Conservation (phyloP, 2,888 invertebrate genomes). For the Amblyjoppa proteus region DNA sequence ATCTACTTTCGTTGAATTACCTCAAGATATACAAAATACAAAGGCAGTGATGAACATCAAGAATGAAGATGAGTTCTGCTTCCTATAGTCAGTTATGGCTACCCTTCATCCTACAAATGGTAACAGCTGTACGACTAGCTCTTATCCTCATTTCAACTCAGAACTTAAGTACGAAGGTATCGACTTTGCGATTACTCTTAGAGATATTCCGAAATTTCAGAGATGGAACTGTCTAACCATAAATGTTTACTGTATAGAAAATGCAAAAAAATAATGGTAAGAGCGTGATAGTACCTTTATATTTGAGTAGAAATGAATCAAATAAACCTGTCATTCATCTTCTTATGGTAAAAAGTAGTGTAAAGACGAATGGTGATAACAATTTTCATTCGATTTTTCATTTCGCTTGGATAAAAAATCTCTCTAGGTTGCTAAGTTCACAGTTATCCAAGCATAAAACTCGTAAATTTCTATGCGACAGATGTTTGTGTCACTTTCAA, state of each 20-base stretch:
- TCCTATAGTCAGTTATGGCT: constrained; percentile 69
- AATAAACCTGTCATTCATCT: constrained; percentile 60
- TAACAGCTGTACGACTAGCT: constrained; percentile 43
- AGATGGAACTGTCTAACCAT: constrained; percentile 66
- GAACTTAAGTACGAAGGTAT: constrained; percentile 67
- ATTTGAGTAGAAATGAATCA: constrained; percentile 56
- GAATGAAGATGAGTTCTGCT: constrained; percentile 70
- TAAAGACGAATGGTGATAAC: constrained; percentile 28
- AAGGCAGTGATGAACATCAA: constrained; percentile 71
- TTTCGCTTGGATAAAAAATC: constrained; percentile 59
- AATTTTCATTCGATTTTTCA: constrained; percentile 46
- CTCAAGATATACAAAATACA: constrained; percentile 65
- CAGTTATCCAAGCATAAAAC: constrained; percentile 34
- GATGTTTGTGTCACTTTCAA: constrained; percentile 52
- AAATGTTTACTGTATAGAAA: constrained; percentile 65
- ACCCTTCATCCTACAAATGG: constrained; percentile 60
- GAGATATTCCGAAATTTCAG: constrained; percentile 62
- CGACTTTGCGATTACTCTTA: constrained; percentile 63
- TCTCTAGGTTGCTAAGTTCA: constrained; percentile 57
- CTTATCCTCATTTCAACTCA: constrained; percentile 66
- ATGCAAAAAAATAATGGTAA: constrained; percentile 13
- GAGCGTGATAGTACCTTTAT: constrained; percentile 59
- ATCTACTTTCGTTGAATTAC: constrained; percentile 64
- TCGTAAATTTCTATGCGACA: constrained; percentile 47
- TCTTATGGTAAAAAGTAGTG: constrained; percentile 40